Conservation (phyloP, 2,888 invertebrate genomes). For the Epirrhoe alternata region DNA sequence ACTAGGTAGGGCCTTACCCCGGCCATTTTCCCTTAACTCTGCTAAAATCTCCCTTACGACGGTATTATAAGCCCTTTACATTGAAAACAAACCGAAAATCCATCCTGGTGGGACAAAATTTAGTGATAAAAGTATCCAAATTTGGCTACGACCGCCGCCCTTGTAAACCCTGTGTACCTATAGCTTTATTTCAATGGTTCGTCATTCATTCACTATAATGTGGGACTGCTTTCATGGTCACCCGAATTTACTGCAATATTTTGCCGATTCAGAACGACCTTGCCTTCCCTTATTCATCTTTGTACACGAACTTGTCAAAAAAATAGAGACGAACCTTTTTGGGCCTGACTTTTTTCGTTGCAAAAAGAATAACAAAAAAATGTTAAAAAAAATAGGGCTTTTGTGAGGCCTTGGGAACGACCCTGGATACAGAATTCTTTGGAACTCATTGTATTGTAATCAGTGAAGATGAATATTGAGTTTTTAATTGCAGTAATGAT, state of each 20-base stretch:
- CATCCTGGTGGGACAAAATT: constrained; percentile 28
- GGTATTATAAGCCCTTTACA: constrained; percentile 2
- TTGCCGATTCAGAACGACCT: constrained; percentile 32
- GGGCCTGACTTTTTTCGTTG: constrained; percentile 11
- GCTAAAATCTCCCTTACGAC: constrained; percentile 43
- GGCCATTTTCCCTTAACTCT: constrained; percentile 79
- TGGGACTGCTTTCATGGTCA: constrained; percentile 78
- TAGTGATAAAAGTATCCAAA: constrained; percentile 47
- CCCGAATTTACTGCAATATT: constrained; percentile 59
- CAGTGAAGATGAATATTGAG: constrained; percentile 6
- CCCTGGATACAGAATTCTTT: constrained; percentile 6
- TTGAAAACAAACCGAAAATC: constrained; percentile 7
- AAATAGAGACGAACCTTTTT: constrained; percentile 12
- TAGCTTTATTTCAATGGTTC: constrained; percentile 79
- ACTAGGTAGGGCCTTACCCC: constrained; percentile 78
- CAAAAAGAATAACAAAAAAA: constrained; percentile 18
- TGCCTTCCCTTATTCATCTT: constrained; percentile 14
- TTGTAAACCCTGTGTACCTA: constrained; percentile 69
- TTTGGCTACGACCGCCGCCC: constrained; percentile 74
- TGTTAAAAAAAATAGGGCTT: constrained; percentile 3
- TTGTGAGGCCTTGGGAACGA: not conserved
- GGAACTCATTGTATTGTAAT: constrained; percentile 3
- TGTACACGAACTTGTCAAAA: constrained; percentile 20
- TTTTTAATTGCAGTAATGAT: constrained; percentile 21
- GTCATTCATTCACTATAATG: constrained; percentile 81